These are phyloP conservation scores for Sinonovacula constricta DNA, from an alignment of 1,140 invertebrate genomes.

Conservation along the genomic window DNA sequence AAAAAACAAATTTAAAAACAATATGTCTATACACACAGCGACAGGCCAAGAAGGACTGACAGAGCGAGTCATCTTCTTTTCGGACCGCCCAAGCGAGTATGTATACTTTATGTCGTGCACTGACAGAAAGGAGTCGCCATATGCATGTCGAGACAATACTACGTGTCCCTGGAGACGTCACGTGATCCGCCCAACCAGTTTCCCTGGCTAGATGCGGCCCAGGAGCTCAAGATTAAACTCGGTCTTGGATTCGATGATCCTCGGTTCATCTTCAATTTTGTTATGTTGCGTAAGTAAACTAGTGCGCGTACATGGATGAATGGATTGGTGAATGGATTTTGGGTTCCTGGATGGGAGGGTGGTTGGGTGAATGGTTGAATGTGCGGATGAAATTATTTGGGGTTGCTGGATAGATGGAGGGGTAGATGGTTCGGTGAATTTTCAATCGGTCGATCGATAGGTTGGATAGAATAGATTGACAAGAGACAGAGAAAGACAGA, in stretches of 20 bases:
- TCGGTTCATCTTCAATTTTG: constrained; percentile 46
- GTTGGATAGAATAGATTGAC: too few species aligned
- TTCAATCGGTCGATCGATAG: too few species aligned
- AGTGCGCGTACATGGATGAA: too few species aligned
- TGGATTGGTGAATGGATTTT: too few species aligned
- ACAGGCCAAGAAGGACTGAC: constrained; percentile 31
- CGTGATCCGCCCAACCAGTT: constrained; percentile 40
- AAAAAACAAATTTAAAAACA: too few species aligned
- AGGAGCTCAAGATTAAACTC: constrained; percentile 22
- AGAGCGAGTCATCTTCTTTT: constrained; percentile 39
- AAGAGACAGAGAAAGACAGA: too few species aligned
- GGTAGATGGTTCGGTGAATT: too few species aligned
- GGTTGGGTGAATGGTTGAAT: too few species aligned
- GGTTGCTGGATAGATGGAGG: too few species aligned
- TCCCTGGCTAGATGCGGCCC: constrained; percentile 14
- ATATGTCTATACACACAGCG: too few species aligned
- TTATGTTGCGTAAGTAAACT: constrained; percentile 23
- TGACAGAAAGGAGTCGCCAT: constrained; percentile 34
- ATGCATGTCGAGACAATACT: constrained; percentile 38
- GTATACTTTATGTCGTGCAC: constrained; percentile 45
- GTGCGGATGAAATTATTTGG: too few species aligned
- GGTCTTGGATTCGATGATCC: constrained; percentile 25
- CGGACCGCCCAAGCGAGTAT: constrained; percentile 31
- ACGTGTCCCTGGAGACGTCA: constrained; percentile 20
- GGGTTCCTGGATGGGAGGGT: too few species aligned